Evolutionary conservation across 2,113 vertebrate species (phyloP).

Genomic region (Emydura subglobosa): DNA sequence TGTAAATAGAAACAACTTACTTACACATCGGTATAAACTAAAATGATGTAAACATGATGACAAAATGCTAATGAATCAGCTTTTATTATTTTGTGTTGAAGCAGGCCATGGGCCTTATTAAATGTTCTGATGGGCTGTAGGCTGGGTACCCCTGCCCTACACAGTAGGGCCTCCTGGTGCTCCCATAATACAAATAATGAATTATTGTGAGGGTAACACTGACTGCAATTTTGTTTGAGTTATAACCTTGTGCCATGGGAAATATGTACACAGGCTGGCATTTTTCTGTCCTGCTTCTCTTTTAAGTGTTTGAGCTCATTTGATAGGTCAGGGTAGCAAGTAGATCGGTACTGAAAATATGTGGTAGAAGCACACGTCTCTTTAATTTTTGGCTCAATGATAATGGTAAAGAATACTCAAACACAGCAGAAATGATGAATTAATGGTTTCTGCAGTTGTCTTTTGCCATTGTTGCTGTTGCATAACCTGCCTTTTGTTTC

Average conservation of each 20-base stretch:
- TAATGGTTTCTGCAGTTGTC: slow-evolving; percentile 1
- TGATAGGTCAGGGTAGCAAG: background rate
- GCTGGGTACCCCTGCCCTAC: background rate
- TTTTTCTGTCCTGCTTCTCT: slow-evolving; percentile 36
- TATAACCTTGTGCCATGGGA: slow-evolving; percentile 33
- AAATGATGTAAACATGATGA: background rate
- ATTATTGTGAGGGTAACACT: slow-evolving; percentile 38
- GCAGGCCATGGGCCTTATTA: too few relatives aligned
- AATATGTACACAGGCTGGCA: slow-evolving; percentile 29
- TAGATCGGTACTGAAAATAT: background rate
- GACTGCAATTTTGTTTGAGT: slow-evolving; percentile 49
- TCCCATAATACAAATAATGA: background rate
- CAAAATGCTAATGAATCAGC: too few relatives aligned
- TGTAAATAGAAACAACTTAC: background rate
- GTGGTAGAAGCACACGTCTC: background rate
- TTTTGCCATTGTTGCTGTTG: background rate
- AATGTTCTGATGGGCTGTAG: too few relatives aligned
- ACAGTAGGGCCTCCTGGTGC: background rate
- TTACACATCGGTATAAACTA: too few relatives aligned
- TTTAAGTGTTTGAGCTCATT: slow-evolving; percentile 53
- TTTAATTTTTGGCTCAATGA: slow-evolving; percentile 37
- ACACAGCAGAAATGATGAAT: slow-evolving; percentile 60
- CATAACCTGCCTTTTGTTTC: background rate
- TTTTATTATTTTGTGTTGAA: too few relatives aligned
- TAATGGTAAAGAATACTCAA: slow-evolving; percentile 47